Evolutionary conservation across 2,888 invertebrate genomes (phyloP), one percentile per base, ranked within the genome.

Genomic region (Lumbricus terrestris): DNA sequence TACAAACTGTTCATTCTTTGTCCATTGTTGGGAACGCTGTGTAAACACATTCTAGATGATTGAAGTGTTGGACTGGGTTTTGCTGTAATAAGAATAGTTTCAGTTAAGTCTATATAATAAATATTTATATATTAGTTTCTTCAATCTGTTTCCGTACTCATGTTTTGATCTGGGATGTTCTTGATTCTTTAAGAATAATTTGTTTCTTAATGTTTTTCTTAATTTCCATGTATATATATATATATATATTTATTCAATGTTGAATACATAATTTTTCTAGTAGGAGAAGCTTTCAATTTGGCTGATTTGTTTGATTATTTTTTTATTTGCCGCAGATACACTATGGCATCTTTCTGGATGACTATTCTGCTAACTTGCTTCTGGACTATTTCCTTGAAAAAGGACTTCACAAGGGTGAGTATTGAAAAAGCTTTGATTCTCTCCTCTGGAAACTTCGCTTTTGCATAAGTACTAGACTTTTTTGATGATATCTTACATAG

Each of bases 321-420:
- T 29, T 90, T 90, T n/a, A 40, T 88, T 40, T 15, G 54, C 90
- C 91, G 29, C 91, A 92, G 92, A 89, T 92, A 20, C 89, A 91
- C 83, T 99, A 97, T 95, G 99, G 99, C 1, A 95, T 99, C 54
- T 98, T 98, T 94, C 96, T 98, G n/a, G 98, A 99, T 95, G 95
- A 96, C 91, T 97, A 96, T 93, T 96, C 96, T 47, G 97, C 97
- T 18, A 98, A 97, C 95, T 95, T 98, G 89, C 95, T 98, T 82
- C 96, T 99, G 95, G 97, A 98, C 94, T 96, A 96, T 90, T 97
- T 97, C 93, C 95, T 98, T 90, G 96, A 97, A 93, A 95, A 96
- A 54, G 95, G 96, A 90, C 96, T 97, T 93, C 97, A 95, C 94
- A 92, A 94, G 93, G 95, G 95, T 95, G 92, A 13, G 69, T 69